Conservation (phyloP, 2,888 invertebrate species). For the Ormyrus thymus region DNA sequence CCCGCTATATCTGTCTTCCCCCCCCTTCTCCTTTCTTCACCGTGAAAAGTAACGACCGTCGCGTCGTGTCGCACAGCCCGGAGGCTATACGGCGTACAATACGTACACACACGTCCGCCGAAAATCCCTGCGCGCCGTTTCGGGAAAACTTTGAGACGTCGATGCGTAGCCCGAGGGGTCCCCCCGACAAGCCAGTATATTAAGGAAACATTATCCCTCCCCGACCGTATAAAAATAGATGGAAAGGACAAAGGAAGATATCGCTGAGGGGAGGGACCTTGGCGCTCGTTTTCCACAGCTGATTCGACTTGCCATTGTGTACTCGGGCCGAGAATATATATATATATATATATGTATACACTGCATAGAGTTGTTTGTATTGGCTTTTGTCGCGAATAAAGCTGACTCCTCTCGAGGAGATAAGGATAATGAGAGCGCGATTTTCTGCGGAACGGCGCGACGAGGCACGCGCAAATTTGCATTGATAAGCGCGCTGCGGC, state of each 20-base stretch:
- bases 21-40: neutral
- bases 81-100: neutral
- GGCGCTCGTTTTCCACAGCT: neutral
- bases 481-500: too few relatives aligned
- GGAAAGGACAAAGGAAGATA: conserved; percentile 13
- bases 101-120: neutral
- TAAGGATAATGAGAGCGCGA: too few relatives aligned
- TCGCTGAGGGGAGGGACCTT: neutral
- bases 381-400: too few relatives aligned
- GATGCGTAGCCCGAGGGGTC: conserved; percentile 15
- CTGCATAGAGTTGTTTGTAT: too few relatives aligned
- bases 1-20: neutral
- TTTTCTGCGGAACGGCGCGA: too few relatives aligned
- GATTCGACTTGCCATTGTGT: too few relatives aligned
- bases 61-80: neutral
- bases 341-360: too few relatives aligned
- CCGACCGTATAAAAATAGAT: conserved; percentile 27
- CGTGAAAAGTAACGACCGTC: conserved; percentile 34
- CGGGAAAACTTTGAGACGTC: neutral
- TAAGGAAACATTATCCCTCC: too few relatives aligned
- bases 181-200: too few relatives aligned
- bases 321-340: too few relatives aligned
- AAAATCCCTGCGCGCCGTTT: conserved; percentile 16
- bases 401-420: too few relatives aligned
- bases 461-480: too few relatives aligned